Conservation (phyloP, 2,888 invertebrate genomes). For the Phasia obesa region DNA sequence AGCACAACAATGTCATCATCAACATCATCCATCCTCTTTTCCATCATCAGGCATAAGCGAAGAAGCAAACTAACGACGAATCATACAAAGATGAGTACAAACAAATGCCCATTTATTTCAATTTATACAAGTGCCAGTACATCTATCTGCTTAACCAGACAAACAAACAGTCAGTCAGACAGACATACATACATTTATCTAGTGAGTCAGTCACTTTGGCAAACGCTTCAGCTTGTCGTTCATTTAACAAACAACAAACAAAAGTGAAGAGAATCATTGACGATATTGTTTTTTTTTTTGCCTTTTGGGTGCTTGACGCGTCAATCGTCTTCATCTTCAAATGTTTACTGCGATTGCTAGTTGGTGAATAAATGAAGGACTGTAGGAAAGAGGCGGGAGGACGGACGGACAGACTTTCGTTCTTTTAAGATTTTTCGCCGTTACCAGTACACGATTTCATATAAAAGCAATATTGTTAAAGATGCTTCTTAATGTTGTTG, state of each 20-base stretch:
- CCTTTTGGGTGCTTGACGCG: constrained; percentile 42
- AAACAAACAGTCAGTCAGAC: constrained; percentile 33
- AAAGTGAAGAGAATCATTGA: constrained; percentile 26
- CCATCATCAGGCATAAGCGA: constrained; percentile 39
- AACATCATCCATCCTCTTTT: constrained; percentile 23
- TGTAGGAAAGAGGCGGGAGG: no score
- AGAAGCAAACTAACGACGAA: constrained; percentile 29
- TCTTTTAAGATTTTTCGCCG: not conserved
- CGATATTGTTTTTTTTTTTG: constrained; percentile 12
- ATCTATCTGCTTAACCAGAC: constrained; percentile 14
- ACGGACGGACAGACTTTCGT: not conserved
- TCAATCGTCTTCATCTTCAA: constrained; percentile 46
- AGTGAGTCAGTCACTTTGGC: constrained; percentile 9
- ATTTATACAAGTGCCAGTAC: constrained; percentile 9
- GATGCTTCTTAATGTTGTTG: constrained; percentile 22
- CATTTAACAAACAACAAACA: constrained; percentile 39
- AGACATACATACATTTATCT: constrained; percentile 1
- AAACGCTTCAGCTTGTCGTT: constrained; percentile 41
- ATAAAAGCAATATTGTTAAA: constrained; percentile 45
- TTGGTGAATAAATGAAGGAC: not conserved
- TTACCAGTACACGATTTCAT: not conserved
- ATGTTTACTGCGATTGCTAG: constrained; percentile 31
- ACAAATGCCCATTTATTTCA: constrained; percentile 15
- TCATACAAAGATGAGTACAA: constrained; percentile 25
- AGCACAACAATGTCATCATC: constrained; percentile 50